phyloP scores from a whole-genome alignment of 1,140 invertebrate species.

The Choristoneura fumiferana region DNA sequence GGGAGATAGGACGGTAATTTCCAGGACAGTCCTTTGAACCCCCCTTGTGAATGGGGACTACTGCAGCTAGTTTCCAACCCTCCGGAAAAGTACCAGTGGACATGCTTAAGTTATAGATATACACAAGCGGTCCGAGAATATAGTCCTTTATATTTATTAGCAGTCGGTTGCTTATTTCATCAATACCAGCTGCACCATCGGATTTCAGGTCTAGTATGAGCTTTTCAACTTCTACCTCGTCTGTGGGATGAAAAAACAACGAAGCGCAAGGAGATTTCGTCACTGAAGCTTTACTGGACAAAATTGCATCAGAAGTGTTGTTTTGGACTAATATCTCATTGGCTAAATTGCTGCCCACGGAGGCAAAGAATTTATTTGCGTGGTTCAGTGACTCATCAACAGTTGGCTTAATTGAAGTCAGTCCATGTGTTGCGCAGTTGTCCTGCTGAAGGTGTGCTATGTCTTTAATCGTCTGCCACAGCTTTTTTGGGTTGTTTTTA shows the following conservation, averaged over 20 bases:
- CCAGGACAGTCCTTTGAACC: too few relatives aligned
- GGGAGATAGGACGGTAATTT: slow-evolving; percentile 10
- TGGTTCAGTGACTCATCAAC: neutral
- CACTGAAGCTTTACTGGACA: neutral
- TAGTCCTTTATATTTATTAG: neutral
- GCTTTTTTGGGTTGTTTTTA: neutral
- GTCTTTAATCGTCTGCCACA: neutral
- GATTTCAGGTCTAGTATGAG: neutral
- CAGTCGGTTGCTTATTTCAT: neutral
- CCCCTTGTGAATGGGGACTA: too few relatives aligned
- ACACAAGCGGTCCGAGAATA: neutral
- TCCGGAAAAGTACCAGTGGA: neutral
- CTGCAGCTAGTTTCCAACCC: neutral
- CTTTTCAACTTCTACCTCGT: too few relatives aligned
- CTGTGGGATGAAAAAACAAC: neutral
- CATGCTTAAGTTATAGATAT: neutral
- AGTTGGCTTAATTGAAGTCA: neutral
- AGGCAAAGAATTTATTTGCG: neutral
- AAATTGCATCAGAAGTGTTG: neutral
- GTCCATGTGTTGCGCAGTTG: neutral
- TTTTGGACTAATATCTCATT: neutral
- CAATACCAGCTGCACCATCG: neutral
- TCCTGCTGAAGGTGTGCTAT: neutral
- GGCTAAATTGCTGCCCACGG: slow-evolving; percentile 1
- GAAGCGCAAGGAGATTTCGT: neutral